Percentiles rank a stretch among this genome's conserved stretches.
These are phyloP conservation scores for Corythornis cristatus DNA, from an alignment of 2,113 vertebrate species.

Conservation along the genomic window DNA sequence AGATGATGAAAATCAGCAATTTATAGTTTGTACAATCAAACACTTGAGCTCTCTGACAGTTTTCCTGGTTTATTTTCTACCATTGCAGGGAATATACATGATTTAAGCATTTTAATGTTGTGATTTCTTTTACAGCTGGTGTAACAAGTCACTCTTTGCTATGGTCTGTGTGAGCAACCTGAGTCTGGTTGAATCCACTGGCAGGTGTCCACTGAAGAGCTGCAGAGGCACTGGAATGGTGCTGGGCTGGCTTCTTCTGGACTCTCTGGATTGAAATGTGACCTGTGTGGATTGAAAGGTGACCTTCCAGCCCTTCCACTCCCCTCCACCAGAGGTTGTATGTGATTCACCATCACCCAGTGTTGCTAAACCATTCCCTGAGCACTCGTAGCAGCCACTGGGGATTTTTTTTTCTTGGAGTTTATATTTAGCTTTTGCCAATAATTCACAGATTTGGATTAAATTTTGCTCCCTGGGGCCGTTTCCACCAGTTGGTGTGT, in stretches of 20 bases:
- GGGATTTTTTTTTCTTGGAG: not conserved
- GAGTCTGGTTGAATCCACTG: not conserved
- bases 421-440: constrained; percentile 45
- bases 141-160: not conserved
- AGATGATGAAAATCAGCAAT: not conserved
- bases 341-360: not conserved
- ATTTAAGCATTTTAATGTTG: not conserved
- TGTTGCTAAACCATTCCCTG: accelerated
- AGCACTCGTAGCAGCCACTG: not conserved
- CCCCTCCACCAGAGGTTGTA: accelerated
- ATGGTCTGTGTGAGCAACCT: not conserved
- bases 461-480: not conserved
- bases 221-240: not conserved
- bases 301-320: not conserved
- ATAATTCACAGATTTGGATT: constrained; percentile 59
- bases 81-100: not conserved
- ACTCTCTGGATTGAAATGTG: not conserved
- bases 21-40: not conserved
- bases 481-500: not conserved
- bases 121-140: not conserved
- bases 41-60: not conserved
- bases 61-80: not conserved
- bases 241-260: accelerated
- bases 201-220: not conserved
- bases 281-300: not conserved